A percentile compares a stretch with the other conserved stretches of the same genome.
Evolutionary conservation across 2,797 vertebrate species (phyloP).

Genomic region (Meda fulgida): DNA sequence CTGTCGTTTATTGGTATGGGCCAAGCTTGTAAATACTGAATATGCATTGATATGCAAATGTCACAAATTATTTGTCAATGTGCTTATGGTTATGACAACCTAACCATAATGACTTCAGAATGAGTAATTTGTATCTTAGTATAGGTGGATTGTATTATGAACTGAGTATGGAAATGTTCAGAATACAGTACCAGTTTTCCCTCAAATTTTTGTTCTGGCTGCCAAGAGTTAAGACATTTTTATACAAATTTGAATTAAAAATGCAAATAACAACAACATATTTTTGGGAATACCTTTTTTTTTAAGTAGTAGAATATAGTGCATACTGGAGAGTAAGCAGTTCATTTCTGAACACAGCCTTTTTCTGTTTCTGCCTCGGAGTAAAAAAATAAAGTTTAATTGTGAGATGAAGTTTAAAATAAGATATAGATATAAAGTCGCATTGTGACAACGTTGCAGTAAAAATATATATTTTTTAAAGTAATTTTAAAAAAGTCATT

Average conservation of each 20-base stretch:
- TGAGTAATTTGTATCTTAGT: background rate
- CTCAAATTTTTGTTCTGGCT: background rate
- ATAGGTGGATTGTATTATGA: background rate
- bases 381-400: no score
- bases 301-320: no score
- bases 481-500: background rate
- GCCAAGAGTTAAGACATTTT: background rate
- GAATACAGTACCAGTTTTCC: background rate
- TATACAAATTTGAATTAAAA: background rate
- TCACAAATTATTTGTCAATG: background rate
- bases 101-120: background rate
- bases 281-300: no score
- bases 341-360: no score
- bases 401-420: background rate
- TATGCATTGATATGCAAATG: conserved; percentile 7
- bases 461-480: background rate
- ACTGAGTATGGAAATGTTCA: background rate
- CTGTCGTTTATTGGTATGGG: background rate
- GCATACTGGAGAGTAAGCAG: no score
- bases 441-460: background rate
- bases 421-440: background rate
- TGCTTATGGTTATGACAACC: background rate
- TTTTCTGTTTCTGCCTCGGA: no score
- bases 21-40: conserved; percentile 15
- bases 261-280: background rate